Evolutionary conservation across 2,888 invertebrate genomes (phyloP).

Genomic region (Phasia obesa): DNA sequence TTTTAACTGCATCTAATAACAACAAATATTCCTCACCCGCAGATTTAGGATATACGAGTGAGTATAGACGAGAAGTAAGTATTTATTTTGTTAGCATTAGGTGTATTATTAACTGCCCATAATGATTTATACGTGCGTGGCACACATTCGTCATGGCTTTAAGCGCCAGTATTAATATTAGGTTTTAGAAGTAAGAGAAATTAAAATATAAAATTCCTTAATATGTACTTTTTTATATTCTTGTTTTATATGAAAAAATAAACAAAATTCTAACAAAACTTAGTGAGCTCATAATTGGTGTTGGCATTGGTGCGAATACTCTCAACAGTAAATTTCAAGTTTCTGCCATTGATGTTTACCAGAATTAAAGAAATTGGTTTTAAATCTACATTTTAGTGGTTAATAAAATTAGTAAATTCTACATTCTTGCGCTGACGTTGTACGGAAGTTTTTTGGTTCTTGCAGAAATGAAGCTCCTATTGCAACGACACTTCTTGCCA

Average conservation of each 20-base stretch:
- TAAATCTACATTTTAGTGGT: no score
- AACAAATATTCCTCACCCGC: slow-evolving; percentile 55
- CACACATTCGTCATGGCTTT: slow-evolving; percentile 68
- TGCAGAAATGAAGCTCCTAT: no score
- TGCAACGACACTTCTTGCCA: no score
- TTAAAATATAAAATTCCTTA: neutral
- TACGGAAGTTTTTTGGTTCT: no score
- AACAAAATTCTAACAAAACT: neutral
- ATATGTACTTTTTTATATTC: neutral
- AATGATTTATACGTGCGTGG: slow-evolving; percentile 71
- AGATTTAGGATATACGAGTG: slow-evolving; percentile 7
- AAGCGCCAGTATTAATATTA: slow-evolving; percentile 62
- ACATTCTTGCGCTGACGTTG: no score
- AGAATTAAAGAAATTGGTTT: no score
- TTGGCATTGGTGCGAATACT: neutral
- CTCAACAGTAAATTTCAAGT: no score
- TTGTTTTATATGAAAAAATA: no score
- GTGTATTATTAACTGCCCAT: slow-evolving; percentile 58
- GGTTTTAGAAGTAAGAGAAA: slow-evolving; percentile 24
- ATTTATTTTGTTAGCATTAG: slow-evolving; percentile 24
- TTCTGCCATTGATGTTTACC: no score
- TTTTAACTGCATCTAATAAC: slow-evolving; percentile 43
- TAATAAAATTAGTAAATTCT: no score
- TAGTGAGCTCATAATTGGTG: no score
- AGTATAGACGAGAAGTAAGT: neutral